These are phyloP conservation scores for Coenonympha arcania DNA, from an alignment of 2,888 invertebrate species.

Conservation along the genomic window DNA sequence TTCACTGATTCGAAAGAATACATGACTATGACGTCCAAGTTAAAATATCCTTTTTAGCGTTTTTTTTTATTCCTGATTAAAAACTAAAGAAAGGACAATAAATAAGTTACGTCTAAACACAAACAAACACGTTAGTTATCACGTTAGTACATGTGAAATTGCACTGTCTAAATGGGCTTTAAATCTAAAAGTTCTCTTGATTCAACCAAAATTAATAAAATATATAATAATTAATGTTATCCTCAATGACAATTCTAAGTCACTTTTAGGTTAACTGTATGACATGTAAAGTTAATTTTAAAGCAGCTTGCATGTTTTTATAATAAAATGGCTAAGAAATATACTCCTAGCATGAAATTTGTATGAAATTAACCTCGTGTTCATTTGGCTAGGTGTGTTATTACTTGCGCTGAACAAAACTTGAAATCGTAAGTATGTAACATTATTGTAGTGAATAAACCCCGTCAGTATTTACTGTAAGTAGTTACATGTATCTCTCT, in stretches of 20 bases:
- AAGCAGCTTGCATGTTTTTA: constrained; percentile 35
- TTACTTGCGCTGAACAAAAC: constrained; percentile 70
- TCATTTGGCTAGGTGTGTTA: constrained; percentile 69
- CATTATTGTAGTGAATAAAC: background rate
- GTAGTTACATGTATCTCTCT: background rate
- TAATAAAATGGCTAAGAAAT: background rate
- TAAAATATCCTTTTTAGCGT: too few species aligned
- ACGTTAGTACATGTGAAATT: too few species aligned
- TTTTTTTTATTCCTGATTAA: too few species aligned
- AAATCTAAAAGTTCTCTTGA: too few species aligned
- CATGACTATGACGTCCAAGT: too few species aligned
- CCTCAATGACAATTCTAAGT: constrained; percentile 3
- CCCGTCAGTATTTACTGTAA: background rate
- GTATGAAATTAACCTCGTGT: constrained; percentile 54
- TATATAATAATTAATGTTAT: too few species aligned
- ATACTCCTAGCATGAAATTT: constrained; percentile 35
- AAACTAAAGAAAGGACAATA: too few species aligned
- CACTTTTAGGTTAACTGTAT: background rate
- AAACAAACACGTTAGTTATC: too few species aligned
- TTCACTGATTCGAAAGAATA: too few species aligned
- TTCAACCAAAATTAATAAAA: too few species aligned
- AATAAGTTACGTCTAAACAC: too few species aligned
- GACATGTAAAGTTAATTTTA: background rate
- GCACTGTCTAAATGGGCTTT: too few species aligned
- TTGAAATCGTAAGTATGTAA: constrained; percentile 61